Evolutionary conservation across 2,888 invertebrate species (phyloP).

Genomic region (Camponotus fellah): DNA sequence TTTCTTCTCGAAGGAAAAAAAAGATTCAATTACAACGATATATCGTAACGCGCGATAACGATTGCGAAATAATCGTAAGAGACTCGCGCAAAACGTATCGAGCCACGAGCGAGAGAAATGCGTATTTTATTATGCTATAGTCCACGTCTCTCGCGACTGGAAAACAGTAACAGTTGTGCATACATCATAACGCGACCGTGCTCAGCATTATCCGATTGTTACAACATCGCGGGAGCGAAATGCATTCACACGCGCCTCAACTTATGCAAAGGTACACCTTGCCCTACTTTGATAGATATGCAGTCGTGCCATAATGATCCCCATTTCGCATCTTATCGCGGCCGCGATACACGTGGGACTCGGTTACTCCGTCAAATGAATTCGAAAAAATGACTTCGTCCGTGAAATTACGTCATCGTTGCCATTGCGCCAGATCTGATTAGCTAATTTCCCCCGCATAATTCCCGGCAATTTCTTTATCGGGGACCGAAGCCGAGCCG

Average conservation of each 20-base stretch:
- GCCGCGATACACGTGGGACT: conserved; percentile 11
- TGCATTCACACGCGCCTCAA: conserved; percentile 43
- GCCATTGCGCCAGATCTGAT: background rate
- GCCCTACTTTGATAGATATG: conserved; percentile 54
- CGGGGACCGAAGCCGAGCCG: too few relatives aligned
- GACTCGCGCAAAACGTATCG: conserved; percentile 4
- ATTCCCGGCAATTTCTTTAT: conserved; percentile 15
- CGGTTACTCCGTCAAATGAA: background rate
- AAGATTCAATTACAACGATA: background rate
- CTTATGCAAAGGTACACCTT: conserved; percentile 41
- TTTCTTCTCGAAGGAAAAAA: background rate
- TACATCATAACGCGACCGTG: conserved; percentile 4
- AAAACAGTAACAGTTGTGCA: background rate
- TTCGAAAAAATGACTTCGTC: conserved; percentile 35
- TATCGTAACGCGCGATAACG: background rate
- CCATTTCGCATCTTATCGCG: conserved; percentile 52
- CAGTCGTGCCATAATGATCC: conserved; percentile 35
- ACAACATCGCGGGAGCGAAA: conserved; percentile 21
- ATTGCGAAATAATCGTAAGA: background rate
- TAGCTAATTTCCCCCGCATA: background rate
- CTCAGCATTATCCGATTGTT: conserved; percentile 47
- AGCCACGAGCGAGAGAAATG: background rate
- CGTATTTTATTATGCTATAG: conserved; percentile 8
- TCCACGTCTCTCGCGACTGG: background rate
- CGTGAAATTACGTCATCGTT: conserved; percentile 23